These are phyloP conservation scores for Lacerta agilis DNA, from an alignment of 2,797 vertebrate species.

Conservation along the genomic window DNA sequence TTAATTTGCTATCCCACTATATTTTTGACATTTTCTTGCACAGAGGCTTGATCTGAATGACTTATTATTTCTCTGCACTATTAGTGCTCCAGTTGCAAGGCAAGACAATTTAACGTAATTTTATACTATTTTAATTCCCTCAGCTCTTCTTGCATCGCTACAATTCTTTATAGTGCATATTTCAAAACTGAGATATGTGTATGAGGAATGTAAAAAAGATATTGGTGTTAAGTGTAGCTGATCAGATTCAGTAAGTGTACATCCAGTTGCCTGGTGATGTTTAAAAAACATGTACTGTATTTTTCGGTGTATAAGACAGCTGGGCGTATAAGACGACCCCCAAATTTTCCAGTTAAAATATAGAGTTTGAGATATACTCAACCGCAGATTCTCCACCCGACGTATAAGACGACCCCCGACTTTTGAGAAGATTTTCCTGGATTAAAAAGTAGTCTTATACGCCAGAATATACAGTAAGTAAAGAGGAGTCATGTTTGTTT, in stretches of 20 bases:
- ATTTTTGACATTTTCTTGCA: slow-evolving; percentile 63
- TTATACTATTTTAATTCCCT: slow-evolving; percentile 46
- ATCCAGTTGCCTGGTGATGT: slow-evolving; percentile 32
- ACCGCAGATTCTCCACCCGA: too few relatives aligned
- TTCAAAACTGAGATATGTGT: slow-evolving; percentile 34
- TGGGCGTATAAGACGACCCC: too few relatives aligned
- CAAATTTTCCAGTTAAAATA: too few relatives aligned
- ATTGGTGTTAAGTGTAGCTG: background rate
- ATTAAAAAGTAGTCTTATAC: too few relatives aligned
- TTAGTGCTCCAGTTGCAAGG: slow-evolving; percentile 46
- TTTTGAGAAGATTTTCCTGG: too few relatives aligned
- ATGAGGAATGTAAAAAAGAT: slow-evolving; percentile 17
- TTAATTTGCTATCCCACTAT: slow-evolving; percentile 69
- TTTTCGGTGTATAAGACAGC: too few relatives aligned
- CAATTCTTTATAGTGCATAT: slow-evolving; percentile 34
- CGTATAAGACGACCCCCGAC: too few relatives aligned
- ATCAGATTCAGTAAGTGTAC: background rate
- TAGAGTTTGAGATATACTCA: too few relatives aligned
- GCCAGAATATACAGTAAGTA: background rate
- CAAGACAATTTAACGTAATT: slow-evolving; percentile 23
- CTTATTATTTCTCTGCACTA: slow-evolving; percentile 53
- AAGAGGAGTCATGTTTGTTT: slow-evolving; percentile 35
- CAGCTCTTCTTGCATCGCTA: slow-evolving; percentile 4
- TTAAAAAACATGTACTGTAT: background rate
- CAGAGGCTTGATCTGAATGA: slow-evolving; percentile 55